A percentile compares a stretch with the other conserved stretches of the same genome.
phyloP scores from a whole-genome alignment of 2,113 vertebrate genomes.

The Pithys albifrons region DNA sequence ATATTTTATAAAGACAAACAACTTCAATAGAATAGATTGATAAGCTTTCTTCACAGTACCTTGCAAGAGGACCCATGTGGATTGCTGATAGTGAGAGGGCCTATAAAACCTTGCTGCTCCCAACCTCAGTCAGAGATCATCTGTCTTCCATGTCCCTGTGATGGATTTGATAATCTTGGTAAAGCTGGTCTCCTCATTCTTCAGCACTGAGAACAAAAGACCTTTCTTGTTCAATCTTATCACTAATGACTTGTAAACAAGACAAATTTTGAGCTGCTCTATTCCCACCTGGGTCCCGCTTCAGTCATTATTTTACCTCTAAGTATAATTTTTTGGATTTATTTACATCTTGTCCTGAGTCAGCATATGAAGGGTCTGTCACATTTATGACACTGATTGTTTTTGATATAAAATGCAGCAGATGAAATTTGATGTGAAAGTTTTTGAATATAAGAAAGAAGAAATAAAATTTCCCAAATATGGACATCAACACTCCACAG shows the following conservation, averaged over 20 bases:
- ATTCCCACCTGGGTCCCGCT: rapidly evolving
- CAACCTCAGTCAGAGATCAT: background rate
- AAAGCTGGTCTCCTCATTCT: background rate
- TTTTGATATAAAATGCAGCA: background rate
- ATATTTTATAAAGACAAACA: background rate
- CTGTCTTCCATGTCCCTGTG: background rate
- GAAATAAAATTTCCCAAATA: background rate
- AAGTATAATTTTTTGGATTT: background rate
- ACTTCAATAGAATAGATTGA: background rate
- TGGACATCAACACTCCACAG: background rate
- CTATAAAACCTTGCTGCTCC: background rate
- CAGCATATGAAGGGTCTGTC: background rate
- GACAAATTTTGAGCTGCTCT: background rate
- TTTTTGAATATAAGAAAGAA: background rate
- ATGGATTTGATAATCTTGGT: background rate
- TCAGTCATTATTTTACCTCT: background rate
- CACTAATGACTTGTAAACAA: background rate
- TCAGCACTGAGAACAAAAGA: background rate
- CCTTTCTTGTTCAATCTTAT: background rate
- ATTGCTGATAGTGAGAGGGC: background rate
- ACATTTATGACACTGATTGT: background rate
- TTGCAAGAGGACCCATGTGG: too few relatives aligned
- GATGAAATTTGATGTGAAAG: background rate
- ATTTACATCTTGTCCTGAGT: background rate
- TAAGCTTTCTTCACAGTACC: too few relatives aligned